These are phyloP conservation scores for Alcedo atthis DNA, from an alignment of 2,797 vertebrate genomes.

Conservation along the genomic window DNA sequence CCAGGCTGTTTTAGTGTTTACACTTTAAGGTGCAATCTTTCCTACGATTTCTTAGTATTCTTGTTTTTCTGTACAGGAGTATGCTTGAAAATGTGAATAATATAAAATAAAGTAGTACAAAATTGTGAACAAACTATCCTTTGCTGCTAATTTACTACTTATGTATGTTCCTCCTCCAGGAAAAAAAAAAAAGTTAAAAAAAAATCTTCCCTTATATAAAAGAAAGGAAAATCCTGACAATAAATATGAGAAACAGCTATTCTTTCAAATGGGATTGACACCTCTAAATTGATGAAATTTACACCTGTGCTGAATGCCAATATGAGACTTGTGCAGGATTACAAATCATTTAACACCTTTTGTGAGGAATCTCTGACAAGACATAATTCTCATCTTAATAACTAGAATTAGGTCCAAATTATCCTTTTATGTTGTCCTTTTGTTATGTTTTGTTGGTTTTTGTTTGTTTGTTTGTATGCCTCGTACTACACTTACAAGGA, in stretches of 20 bases:
- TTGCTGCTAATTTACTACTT: not conserved
- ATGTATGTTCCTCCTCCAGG: not conserved
- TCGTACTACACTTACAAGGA: not conserved
- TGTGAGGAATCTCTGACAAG: not conserved
- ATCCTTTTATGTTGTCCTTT: not conserved
- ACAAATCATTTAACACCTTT: not conserved
- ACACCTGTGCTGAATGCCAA: not conserved
- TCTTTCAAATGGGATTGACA: not conserved
- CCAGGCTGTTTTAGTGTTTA: not conserved
- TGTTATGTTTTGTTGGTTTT: too few relatives aligned
- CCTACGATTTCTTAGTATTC: not conserved
- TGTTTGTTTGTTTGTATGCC: not conserved
- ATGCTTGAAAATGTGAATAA: not conserved
- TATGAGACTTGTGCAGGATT: not conserved
- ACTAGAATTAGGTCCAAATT: not conserved
- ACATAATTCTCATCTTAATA: not conserved
- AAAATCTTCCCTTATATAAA: not conserved
- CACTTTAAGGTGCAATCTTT: not conserved
- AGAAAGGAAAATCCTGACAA: not conserved
- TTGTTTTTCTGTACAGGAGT: not conserved
- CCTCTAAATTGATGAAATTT: not conserved
- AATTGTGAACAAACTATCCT: not conserved
- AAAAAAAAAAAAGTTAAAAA: not conserved
- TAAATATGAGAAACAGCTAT: not conserved
- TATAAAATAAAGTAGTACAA: not conserved